Percentiles rank a stretch among this genome's conserved stretches.
Conservation (phyloP, 1,140 invertebrate genomes). For the Elymnias hypermnestra region DNA sequence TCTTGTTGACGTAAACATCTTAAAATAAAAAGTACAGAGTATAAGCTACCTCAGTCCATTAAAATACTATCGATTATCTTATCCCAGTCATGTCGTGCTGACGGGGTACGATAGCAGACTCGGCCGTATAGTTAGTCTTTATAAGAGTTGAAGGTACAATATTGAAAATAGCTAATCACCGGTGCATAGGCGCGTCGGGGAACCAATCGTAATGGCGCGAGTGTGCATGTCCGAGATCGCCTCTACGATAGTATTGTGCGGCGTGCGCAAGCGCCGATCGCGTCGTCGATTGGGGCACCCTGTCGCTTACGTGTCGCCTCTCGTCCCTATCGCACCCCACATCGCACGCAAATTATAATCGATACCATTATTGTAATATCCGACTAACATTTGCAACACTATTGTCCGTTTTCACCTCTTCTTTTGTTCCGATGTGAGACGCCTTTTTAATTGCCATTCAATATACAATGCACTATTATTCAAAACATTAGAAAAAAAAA, state of each 20-base stretch:
- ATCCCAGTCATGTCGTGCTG: conserved; percentile 11
- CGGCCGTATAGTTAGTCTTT: conserved; percentile 3
- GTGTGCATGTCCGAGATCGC: conserved; percentile 62
- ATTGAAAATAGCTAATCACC: conserved; percentile 56
- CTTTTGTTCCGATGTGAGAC: background rate
- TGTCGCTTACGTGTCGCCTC: conserved; percentile 70
- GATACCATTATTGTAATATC: conserved; percentile 74
- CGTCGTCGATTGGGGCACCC: conserved; percentile 59
- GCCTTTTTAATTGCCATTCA: conserved; percentile 23
- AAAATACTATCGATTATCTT: conserved; percentile 11
- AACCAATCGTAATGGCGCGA: conserved; percentile 66
- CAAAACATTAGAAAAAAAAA: too few species aligned
- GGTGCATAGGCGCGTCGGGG: conserved; percentile 48
- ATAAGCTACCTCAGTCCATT: background rate
- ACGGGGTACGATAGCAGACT: conserved; percentile 6
- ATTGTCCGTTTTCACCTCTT: conserved; percentile 52
- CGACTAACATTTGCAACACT: conserved; percentile 62
- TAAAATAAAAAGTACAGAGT: background rate
- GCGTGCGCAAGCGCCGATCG: conserved; percentile 57
- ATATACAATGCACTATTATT: too few species aligned
- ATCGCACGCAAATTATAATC: conserved; percentile 75
- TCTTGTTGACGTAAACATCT: too few species aligned
- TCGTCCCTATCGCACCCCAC: conserved; percentile 49
- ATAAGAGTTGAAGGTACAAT: conserved; percentile 23
- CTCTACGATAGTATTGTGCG: conserved; percentile 67